Evolutionary conservation across 1,140 invertebrate species (phyloP).

Genomic region (Pteromalus puparum): DNA sequence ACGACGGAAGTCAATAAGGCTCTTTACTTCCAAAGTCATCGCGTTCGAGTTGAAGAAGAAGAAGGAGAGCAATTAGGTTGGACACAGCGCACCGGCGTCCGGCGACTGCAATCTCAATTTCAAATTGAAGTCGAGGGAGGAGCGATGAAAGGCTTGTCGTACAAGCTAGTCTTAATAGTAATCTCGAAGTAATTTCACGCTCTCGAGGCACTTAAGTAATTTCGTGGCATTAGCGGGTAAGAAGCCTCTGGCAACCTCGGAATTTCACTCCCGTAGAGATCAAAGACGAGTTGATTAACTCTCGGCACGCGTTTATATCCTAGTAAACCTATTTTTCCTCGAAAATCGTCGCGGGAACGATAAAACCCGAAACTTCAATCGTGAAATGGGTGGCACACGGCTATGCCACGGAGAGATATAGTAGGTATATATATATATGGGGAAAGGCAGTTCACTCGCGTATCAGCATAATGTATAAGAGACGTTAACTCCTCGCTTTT

Average conservation of each 20-base stretch:
- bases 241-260: neutral
- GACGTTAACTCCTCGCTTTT: conserved; percentile 65
- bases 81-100: neutral
- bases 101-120: neutral
- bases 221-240: conserved; percentile 41
- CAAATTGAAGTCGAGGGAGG: too few relatives aligned
- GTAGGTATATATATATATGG: conserved; percentile 26
- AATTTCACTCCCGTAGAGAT: neutral
- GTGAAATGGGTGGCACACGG: conserved; percentile 37
- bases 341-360: neutral
- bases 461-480: conserved; percentile 71
- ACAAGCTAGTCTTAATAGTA: conserved; percentile 31
- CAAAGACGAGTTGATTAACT: conserved; percentile 44
- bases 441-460: conserved; percentile 65
- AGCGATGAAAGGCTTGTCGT: conserved; percentile 43
- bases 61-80: neutral
- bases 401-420: conserved; percentile 3
- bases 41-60: too few relatives aligned
- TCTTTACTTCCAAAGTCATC: neutral
- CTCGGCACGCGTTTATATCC: neutral
- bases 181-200: conserved; percentile 47
- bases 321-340: neutral
- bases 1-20: neutral
- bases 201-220: conserved; percentile 45
- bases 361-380: conserved; percentile 22